These are phyloP conservation scores for Nannoperca obscura DNA, from an alignment of 2,797 vertebrate species.

Conservation along the genomic window DNA sequence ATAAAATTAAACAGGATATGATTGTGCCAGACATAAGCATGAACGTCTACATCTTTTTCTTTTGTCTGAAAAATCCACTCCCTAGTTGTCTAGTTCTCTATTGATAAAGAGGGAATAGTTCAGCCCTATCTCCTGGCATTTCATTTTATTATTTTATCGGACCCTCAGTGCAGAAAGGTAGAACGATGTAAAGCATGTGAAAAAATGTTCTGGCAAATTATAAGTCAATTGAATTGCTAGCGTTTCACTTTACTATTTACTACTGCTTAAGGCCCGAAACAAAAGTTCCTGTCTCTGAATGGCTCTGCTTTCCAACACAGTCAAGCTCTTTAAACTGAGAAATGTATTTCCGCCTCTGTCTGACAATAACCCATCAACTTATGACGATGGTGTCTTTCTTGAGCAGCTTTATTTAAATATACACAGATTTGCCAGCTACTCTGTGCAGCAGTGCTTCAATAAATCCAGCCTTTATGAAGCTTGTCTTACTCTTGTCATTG, in stretches of 20 bases:
- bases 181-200: neutral
- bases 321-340: neutral
- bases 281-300: neutral
- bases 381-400: neutral
- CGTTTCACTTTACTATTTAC: neutral
- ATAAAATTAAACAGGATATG: neutral
- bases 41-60: no score
- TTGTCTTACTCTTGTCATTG: constrained; percentile 10
- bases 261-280: neutral
- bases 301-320: neutral
- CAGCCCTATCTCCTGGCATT: neutral
- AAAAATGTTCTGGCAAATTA: neutral
- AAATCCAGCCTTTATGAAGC: constrained; percentile 20
- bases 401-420: constrained; percentile 6
- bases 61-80: no score
- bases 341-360: neutral
- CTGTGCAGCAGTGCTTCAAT: neutral
- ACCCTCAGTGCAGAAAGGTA: neutral
- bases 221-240: neutral
- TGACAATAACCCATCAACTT: neutral
- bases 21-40: no score
- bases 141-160: neutral
- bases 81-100: no score
- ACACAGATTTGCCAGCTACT: neutral
- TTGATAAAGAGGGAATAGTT: neutral